Base-by-base conservation (phyloP, 2,113 vertebrate genomes). In the Oncorhynchus keta region DNA sequence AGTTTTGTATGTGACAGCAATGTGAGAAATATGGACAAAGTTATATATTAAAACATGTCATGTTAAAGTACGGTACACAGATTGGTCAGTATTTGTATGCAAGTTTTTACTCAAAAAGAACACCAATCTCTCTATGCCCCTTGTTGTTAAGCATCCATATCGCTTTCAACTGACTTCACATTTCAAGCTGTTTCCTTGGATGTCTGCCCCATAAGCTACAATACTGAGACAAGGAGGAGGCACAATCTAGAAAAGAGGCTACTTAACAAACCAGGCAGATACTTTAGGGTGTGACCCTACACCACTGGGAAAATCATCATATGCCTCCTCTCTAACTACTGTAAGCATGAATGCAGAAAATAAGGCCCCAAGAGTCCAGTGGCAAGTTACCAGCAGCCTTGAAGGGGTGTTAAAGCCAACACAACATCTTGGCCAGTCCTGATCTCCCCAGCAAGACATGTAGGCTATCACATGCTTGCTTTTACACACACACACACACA, bases 1-100 rank as follows among this genome's bases (percentile, higher is more conserved):
- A 75, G 74, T 80, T 57, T 70, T 88, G 86, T 89, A 81, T 81
- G 87, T 87, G 84, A 86, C 79, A 77, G 76, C 64, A 79, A 69
- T 89, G 82, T 81, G 81, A 84, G 76, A 74, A 83, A 78, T 79
- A 20, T 74, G 79, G 73, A 83, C 64, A 80, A 77, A 85, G 11
- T 81, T 57, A 80, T 79, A 85, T 81, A 84, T 83, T 35, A 71
- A 84, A 72, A 78, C 39, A 71, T 89, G 81, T 88, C 81, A 85
- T 55, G 83, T 87, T 68, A 68, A 68, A 39, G n/a, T 62, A 62
- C n/a, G 22, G 16, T 62, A 62, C 7, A 62, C 59, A 62, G n/a
- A 62, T 8, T 62, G 9, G n/a, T 22, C n/a, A 22, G 16, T 62
- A 62, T 18, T 57, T 57, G 55, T 20, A 57, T 20, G 13, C 16